These are phyloP conservation scores for Drosophila nr. perissopoda DNA, from an alignment of 2,888 invertebrate species.

Conservation along the genomic window DNA sequence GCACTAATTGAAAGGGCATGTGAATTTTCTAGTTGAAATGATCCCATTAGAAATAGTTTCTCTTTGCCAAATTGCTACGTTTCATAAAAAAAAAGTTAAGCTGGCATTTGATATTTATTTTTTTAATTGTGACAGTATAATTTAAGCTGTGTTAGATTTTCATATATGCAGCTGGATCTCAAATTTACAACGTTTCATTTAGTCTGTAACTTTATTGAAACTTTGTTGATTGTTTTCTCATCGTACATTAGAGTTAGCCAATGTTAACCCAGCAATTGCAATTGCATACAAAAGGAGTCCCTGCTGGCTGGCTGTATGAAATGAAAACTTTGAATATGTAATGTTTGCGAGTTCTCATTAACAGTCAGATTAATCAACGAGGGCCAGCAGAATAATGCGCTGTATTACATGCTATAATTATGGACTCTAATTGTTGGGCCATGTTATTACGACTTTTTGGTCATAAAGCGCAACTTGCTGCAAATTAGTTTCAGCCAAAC, in stretches of 20 bases:
- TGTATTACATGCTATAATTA: slow-evolving; percentile 20
- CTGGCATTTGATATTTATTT: not conserved
- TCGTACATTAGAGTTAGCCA: not conserved
- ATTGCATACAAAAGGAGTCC: too few species aligned
- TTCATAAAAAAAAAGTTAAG: not conserved
- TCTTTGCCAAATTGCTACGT: slow-evolving; percentile 3
- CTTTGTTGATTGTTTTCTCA: not conserved
- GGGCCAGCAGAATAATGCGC: slow-evolving; percentile 19
- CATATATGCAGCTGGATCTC: not conserved
- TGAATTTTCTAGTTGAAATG: slow-evolving; percentile 20
- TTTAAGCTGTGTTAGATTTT: not conserved
- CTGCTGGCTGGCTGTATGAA: not conserved
- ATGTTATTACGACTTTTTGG: slow-evolving; percentile 26
- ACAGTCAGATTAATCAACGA: slow-evolving; percentile 22
- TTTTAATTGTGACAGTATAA: not conserved
- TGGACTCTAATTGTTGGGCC: slow-evolving; percentile 19
- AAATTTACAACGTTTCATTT: not conserved
- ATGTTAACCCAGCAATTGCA: not conserved
- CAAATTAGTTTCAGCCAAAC: slow-evolving; percentile 12
- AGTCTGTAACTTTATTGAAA: not conserved
- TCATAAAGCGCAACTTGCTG: slow-evolving; percentile 9
- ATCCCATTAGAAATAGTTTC: slow-evolving; percentile 16
- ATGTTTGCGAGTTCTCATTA: slow-evolving; percentile 18
- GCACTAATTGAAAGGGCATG: slow-evolving; percentile 28
- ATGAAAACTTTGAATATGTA: slow-evolving; percentile 2